Evolutionary conservation across 2,797 vertebrate genomes (phyloP).

Genomic region (Phalanger gymnotis): DNA sequence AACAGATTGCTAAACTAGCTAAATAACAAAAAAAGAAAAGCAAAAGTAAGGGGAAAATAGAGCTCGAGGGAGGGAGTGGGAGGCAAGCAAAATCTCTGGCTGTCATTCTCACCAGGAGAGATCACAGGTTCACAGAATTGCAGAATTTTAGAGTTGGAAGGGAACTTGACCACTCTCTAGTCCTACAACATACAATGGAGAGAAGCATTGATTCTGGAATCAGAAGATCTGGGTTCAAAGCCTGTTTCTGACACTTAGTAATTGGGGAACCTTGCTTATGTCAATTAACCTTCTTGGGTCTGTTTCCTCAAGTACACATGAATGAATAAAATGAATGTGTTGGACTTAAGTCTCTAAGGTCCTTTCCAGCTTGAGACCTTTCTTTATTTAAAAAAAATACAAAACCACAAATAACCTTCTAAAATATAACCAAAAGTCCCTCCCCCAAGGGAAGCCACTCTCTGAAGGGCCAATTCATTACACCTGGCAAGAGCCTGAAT

Average conservation of each 20-base stretch:
- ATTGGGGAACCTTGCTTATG: background rate
- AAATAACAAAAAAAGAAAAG: background rate
- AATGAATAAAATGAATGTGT: background rate
- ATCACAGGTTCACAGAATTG: background rate
- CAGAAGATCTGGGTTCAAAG: background rate
- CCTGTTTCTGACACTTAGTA: background rate
- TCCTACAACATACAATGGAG: background rate
- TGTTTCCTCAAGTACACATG: background rate
- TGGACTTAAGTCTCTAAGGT: background rate
- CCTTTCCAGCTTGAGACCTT: background rate
- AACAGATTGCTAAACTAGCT: background rate
- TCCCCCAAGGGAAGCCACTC: background rate
- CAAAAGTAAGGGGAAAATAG: background rate
- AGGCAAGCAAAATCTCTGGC: background rate
- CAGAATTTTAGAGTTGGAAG: background rate
- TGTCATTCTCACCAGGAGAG: background rate
- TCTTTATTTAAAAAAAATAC: background rate
- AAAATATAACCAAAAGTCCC: background rate
- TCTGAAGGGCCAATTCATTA: background rate
- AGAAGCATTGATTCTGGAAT: background rate
- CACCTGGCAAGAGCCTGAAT: background rate
- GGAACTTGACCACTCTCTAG: background rate
- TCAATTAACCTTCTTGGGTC: background rate
- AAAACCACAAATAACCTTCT: background rate
- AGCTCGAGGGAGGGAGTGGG: accelerated